Evolutionary conservation across 2,797 vertebrate species (phyloP), one percentile per base, ranked within the genome.

Genomic region (Dermochelys coriacea): DNA sequence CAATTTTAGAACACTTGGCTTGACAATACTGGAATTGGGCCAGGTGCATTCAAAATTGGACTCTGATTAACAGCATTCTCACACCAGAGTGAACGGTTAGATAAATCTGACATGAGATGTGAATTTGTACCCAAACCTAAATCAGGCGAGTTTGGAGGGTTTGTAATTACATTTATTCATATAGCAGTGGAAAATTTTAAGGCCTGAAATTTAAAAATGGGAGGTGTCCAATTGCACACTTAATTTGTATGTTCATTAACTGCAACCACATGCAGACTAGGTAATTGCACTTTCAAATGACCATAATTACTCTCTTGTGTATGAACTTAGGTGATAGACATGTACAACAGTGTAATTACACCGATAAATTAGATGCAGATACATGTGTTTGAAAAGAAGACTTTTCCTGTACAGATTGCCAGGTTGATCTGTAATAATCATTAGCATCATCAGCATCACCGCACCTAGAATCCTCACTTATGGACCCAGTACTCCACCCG

Each of bases 391-490:
- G 51, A 34, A 89, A 61, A 34, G 5, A 34, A 25, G 49, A 23
- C 5, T 71, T 12, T 2, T 0, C 50, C 71, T 80, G 3, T 27
- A 9, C 6, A 41, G n/a, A 34, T 8, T 29, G 29, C 27, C n/a
- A n/a, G n/a, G n/a, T n/a, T n/a, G n/a, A n/a, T n/a, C n/a, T n/a
- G n/a, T n/a, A n/a, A n/a, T n/a, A n/a, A n/a, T n/a, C n/a, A n/a
- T n/a, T n/a, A n/a, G n/a, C n/a, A n/a, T n/a, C 55, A 55, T 57
- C 55, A 57, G 59, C 29, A 34, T 61, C 34, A n/a, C 15, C 8
- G 2, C 57, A 59, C 29, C 57, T 59, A 59, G 29, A 59, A 59
- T 31, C 57, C 12, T 59, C 29, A 61, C 59, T 61, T 29, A 61
- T 61, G 31, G 12, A 34, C 52, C 29, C 59, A 61, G 29, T 15